Base-by-base conservation (phyloP, 2,888 invertebrate species). In the Apotomis betuletana region DNA sequence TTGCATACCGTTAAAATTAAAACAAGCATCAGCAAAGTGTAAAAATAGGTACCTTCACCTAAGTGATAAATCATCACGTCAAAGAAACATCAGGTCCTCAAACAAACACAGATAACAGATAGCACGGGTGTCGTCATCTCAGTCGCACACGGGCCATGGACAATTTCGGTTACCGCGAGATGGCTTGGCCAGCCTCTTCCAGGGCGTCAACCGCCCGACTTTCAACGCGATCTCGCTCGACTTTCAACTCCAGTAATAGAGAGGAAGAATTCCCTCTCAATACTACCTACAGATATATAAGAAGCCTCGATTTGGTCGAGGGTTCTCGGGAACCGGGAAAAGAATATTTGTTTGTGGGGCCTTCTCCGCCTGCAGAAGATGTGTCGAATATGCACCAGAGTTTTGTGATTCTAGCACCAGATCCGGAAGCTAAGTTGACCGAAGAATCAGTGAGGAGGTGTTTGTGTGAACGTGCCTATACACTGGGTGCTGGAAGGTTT, bases 321-420 rank as follows among this genome's bases (percentile, higher is more conserved):
- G 94, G 95, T 49, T 95, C 95, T 75, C 94, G 94, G 69, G 92
- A 91, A 15, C 86, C 87, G 3, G 88, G 87, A n/a, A 89, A 88
- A 77, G 96, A 96, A 86, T 96, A 96, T 82, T 94, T 97, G 89
- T 96, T 96, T 83, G 96, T 96, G 75, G 97, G 96, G 13, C 96
- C 96, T 12, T 96, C 96, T 5, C 96, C 96, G 12, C 96, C 96
- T 3, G 96, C 96, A 59, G 97, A 97, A 88, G 96, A 96, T 90
- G 96, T 96, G 3, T 96, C 96, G 64, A 96, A 96, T 79, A 95
- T 96, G 92, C 96, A 96, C 86, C 96, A 96, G 79, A 96, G 96
- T 84, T 96, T 96, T 75, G 96, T 96, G 80, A 94, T 96, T 76
- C 94, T 95, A 15, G 94, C 95, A 52, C 94, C 95, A 57, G 95